Percentiles rank a stretch among this genome's conserved stretches.
These are phyloP conservation scores for Leucophenga maculata DNA, from an alignment of 2,888 invertebrate species.

Conservation along the genomic window DNA sequence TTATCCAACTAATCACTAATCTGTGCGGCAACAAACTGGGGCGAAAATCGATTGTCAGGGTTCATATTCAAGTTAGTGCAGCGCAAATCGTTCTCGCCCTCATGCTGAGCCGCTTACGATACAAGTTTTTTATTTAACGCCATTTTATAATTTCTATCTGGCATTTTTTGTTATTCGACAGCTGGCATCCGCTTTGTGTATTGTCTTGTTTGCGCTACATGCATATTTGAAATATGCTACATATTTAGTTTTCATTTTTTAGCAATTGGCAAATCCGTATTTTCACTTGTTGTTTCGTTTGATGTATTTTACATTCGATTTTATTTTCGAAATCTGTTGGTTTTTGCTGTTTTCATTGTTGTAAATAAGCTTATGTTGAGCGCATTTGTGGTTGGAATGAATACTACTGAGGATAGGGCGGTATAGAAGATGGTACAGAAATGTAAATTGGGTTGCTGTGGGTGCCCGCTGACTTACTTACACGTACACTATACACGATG, in stretches of 20 bases:
- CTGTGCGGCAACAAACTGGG: neutral
- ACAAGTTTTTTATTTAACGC: conserved; percentile 10
- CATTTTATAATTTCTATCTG: neutral
- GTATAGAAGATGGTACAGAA: too few relatives aligned
- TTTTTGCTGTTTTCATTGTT: too few relatives aligned
- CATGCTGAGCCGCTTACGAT: conserved; percentile 16
- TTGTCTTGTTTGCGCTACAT: neutral
- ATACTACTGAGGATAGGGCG: too few relatives aligned
- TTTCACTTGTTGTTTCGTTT: too few relatives aligned
- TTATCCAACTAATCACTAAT: neutral
- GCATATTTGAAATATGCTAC: neutral
- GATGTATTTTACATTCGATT: too few relatives aligned
- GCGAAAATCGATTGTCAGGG: neutral
- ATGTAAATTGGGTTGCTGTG: too few relatives aligned
- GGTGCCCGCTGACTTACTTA: too few relatives aligned
- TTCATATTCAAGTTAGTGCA: neutral
- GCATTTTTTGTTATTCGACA: conserved; percentile 1
- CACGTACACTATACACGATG: neutral
- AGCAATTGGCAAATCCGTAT: too few relatives aligned
- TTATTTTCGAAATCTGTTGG: too few relatives aligned
- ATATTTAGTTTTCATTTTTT: too few relatives aligned
- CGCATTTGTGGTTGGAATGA: too few relatives aligned
- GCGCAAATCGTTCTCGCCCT: neutral
- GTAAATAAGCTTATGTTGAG: too few relatives aligned
- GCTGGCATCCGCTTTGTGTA: neutral